Evolutionary conservation across 1,140 invertebrate genomes (phyloP).

Genomic region (Anoplophora glabripennis): DNA sequence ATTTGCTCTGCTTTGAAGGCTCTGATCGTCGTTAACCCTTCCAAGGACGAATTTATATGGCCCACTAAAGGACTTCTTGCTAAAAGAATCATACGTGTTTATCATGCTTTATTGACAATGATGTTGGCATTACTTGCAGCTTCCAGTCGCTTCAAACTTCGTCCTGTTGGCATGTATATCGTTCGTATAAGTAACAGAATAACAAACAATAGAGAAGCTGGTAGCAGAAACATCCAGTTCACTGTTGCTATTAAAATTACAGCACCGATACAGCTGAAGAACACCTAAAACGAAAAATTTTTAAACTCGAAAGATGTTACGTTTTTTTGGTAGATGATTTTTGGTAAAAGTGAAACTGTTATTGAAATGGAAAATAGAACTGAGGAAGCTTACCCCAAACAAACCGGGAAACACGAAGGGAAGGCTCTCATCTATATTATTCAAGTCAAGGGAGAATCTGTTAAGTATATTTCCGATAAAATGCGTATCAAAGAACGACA

Average conservation of each 20-base stretch:
- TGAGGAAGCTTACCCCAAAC: background rate
- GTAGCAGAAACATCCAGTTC: slow-evolving; percentile 28
- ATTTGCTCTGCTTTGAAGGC: slow-evolving; percentile 75
- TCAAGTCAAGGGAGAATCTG: slow-evolving; percentile 63
- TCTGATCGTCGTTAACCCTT: slow-evolving; percentile 59
- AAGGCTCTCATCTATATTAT: slow-evolving; percentile 63
- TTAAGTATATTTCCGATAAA: slow-evolving; percentile 57
- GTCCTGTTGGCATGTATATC: slow-evolving; percentile 60
- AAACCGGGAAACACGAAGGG: slow-evolving; percentile 42
- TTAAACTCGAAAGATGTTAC: background rate
- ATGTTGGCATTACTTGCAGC: slow-evolving; percentile 62
- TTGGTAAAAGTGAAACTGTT: background rate
- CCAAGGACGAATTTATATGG: slow-evolving; percentile 52
- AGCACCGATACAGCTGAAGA: slow-evolving; percentile 28
- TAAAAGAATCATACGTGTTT: slow-evolving; percentile 31
- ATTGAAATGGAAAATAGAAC: background rate
- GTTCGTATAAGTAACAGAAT: slow-evolving; percentile 55
- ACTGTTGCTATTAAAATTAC: slow-evolving; percentile 29
- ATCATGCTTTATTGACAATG: background rate
- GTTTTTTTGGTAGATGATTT: background rate
- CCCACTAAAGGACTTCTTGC: slow-evolving; percentile 54
- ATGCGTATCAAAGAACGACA: slow-evolving; percentile 64
- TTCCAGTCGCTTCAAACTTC: slow-evolving; percentile 65
- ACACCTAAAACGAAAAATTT: slow-evolving; percentile 20
- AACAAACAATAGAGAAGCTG: slow-evolving; percentile 53